phyloP scores from a whole-genome alignment of 2,113 vertebrate genomes.

The Drymodes brunneopygia region DNA sequence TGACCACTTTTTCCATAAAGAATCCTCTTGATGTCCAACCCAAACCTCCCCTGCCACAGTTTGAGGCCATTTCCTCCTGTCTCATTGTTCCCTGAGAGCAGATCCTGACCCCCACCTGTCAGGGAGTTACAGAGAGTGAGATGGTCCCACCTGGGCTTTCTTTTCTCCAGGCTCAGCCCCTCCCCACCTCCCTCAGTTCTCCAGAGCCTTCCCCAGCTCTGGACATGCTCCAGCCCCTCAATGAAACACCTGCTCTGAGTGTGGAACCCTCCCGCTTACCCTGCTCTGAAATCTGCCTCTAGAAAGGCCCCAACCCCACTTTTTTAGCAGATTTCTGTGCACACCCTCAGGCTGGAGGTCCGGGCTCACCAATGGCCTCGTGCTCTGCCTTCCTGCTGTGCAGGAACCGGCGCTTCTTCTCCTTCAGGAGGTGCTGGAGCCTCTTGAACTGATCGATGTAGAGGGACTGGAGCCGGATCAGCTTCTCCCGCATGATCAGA shows the following conservation, averaged over 20 bases:
- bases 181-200: background rate
- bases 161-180: background rate
- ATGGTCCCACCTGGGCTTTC: background rate
- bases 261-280: background rate
- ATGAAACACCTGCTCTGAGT: no score
- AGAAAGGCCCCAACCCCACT: accelerated
- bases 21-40: background rate
- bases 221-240: background rate
- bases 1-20: background rate
- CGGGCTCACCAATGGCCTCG: slow-evolving; percentile 67
- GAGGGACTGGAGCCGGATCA: slow-evolving; percentile 93
- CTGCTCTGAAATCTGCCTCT: background rate
- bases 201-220: background rate
- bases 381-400: slow-evolving; percentile 90
- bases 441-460: slow-evolving; percentile 99
- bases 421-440: slow-evolving; percentile 93
- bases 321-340: background rate
- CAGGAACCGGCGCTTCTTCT: slow-evolving; percentile 90
- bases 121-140: background rate
- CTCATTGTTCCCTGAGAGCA: background rate
- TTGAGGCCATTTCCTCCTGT: background rate
- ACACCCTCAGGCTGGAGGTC: background rate
- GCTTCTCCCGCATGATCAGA: slow-evolving; percentile 92
- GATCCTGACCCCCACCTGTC: background rate
- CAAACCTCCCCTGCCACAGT: background rate